Evolutionary conservation across 2,113 vertebrate genomes (phyloP).

Genomic region (Puffinus mauretanicus): DNA sequence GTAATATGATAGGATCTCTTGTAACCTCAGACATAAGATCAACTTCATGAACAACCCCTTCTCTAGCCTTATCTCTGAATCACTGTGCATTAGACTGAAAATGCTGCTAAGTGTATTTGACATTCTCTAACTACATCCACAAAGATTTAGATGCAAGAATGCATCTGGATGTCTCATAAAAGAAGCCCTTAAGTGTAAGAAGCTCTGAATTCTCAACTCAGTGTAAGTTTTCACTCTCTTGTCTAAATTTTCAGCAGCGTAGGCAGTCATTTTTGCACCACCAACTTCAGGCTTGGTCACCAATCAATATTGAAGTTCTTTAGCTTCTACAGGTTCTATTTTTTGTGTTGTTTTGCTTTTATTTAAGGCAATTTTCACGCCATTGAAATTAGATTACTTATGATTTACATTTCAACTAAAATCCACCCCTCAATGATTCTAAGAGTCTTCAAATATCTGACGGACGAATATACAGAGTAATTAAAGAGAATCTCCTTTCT

Average conservation of each 20-base stretch:
- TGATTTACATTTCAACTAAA: not conserved
- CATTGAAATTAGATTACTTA: not conserved
- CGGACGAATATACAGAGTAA: not conserved
- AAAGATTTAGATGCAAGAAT: not conserved
- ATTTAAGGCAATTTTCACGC: not conserved
- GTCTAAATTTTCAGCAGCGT: not conserved
- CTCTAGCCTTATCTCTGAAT: not conserved
- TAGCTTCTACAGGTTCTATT: not conserved
- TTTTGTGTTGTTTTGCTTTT: not conserved
- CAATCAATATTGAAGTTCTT: not conserved
- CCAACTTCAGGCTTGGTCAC: not conserved
- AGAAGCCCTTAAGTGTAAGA: not conserved
- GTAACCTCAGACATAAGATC: not conserved
- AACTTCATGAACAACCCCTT: not conserved
- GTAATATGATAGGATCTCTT: not conserved
- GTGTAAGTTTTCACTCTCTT: not conserved
- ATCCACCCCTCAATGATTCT: not conserved
- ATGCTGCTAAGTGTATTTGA: not conserved
- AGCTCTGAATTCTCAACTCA: not conserved
- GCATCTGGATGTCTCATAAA: not conserved
- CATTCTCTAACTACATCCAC: not conserved
- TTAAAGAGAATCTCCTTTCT: not conserved
- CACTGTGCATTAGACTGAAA: not conserved
- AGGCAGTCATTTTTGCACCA: not conserved
- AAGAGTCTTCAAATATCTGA: not conserved